phyloP scores from a whole-genome alignment of 2,797 vertebrate species.

The Lacerta viridis region DNA sequence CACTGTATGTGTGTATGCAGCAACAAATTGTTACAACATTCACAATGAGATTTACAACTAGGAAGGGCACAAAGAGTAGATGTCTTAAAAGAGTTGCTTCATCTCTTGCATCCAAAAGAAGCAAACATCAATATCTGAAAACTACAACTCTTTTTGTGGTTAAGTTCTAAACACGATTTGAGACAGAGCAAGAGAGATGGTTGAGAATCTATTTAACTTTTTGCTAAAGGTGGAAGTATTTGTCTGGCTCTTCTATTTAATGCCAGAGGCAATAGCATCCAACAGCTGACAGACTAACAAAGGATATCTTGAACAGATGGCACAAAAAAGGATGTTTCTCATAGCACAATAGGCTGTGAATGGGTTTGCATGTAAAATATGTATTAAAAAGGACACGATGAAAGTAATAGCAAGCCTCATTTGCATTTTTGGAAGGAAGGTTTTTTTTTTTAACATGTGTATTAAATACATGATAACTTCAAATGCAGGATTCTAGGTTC shows the following conservation, averaged over 20 bases:
- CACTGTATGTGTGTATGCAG: fast-evolving
- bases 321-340: neutral
- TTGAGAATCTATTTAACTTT: conserved; percentile 34
- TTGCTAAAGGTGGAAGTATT: conserved; percentile 25
- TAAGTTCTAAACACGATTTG: conserved; percentile 19
- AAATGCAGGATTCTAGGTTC: too few species aligned
- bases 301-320: conserved; percentile 29
- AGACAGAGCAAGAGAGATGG: neutral
- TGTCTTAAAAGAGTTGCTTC: neutral
- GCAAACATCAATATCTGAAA: neutral
- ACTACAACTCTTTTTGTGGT: neutral
- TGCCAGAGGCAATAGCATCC: neutral
- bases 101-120: neutral
- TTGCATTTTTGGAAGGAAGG: conserved; percentile 23
- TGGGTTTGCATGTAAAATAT: conserved; percentile 35
- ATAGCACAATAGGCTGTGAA: conserved; percentile 19
- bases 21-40: conserved; percentile 2
- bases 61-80: neutral
- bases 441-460: neutral
- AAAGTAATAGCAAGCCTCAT: conserved; percentile 33
- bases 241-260: neutral
- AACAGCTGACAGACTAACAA: conserved; percentile 35
- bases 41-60: neutral
- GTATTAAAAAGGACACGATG: neutral
- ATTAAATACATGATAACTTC: too few species aligned